Evolutionary conservation across 2,113 vertebrate genomes (phyloP).

Genomic region (Orcinus orca): DNA sequence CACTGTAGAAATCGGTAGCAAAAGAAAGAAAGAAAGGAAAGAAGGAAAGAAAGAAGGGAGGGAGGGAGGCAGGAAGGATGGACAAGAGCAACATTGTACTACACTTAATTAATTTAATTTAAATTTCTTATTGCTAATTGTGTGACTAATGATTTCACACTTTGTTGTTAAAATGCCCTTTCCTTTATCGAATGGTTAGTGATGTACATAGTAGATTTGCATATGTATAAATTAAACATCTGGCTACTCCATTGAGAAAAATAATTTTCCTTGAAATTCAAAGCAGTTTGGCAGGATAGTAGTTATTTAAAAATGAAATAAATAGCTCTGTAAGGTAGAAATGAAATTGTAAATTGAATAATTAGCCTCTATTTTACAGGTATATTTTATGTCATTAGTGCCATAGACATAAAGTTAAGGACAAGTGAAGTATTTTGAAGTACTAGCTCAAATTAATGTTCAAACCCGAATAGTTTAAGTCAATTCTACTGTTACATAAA

Average conservation of each 20-base stretch:
- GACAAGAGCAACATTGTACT: neutral
- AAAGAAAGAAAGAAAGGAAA: neutral
- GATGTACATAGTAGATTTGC: neutral
- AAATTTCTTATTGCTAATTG: neutral
- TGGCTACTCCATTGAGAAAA: neutral
- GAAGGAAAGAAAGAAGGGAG: neutral
- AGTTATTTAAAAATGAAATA: neutral
- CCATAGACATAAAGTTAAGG: neutral
- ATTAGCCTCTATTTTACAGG: neutral
- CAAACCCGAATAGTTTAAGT: neutral
- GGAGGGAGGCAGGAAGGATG: neutral
- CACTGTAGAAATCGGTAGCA: neutral
- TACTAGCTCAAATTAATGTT: neutral
- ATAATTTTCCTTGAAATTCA: conserved; percentile 13
- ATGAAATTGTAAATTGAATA: neutral
- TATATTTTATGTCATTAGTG: neutral
- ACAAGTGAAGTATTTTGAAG: neutral
- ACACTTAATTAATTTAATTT: neutral
- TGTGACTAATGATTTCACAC: neutral
- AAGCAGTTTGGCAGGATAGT: neutral
- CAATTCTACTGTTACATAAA: neutral
- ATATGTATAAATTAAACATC: neutral
- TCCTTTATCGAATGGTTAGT: neutral
- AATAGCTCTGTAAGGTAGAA: neutral
- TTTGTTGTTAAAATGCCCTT: neutral